A percentile compares a stretch with the other conserved stretches of the same genome.
Conservation (phyloP, 2,797 vertebrate genomes). For the Zalophus californianus region DNA sequence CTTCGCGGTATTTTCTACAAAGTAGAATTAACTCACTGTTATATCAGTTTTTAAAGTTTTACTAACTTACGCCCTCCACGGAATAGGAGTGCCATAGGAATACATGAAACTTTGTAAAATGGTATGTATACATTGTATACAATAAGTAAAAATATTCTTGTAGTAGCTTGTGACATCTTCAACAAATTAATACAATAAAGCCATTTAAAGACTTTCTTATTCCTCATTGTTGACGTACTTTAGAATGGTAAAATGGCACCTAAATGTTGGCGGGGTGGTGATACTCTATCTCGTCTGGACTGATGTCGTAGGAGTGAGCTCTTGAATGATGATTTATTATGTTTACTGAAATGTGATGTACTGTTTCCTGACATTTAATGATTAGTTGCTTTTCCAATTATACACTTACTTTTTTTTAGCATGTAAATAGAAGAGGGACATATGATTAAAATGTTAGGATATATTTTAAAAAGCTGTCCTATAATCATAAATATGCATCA, state of each 20-base stretch:
- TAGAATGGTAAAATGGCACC: not conserved
- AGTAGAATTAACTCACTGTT: slow-evolving; percentile 71
- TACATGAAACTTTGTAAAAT: not conserved
- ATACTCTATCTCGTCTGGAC: not conserved
- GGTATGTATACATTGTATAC: no score
- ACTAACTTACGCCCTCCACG: not conserved
- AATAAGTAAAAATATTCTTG: not conserved
- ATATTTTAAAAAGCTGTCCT: slow-evolving; percentile 45
- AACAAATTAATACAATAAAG: slow-evolving; percentile 8
- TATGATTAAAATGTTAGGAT: slow-evolving; percentile 37
- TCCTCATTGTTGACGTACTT: not conserved
- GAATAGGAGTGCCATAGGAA: not conserved
- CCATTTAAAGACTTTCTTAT: not conserved
- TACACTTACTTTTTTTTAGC: not conserved
- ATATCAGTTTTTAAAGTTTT: slow-evolving; percentile 24
- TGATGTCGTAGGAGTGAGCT: not conserved
- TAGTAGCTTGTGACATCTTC: not conserved
- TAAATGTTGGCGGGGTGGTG: not conserved
- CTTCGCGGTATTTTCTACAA: slow-evolving; percentile 67
- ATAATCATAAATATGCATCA: not conserved
- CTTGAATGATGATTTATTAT: not conserved
- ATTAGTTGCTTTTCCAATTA: slow-evolving; percentile 50
- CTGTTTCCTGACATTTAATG: slow-evolving; percentile 16
- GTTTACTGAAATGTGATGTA: slow-evolving; percentile 28
- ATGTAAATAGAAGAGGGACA: not conserved